These are phyloP conservation scores for Tympanoctomys barrerae DNA, from an alignment of 2,797 vertebrate genomes.

Conservation along the genomic window DNA sequence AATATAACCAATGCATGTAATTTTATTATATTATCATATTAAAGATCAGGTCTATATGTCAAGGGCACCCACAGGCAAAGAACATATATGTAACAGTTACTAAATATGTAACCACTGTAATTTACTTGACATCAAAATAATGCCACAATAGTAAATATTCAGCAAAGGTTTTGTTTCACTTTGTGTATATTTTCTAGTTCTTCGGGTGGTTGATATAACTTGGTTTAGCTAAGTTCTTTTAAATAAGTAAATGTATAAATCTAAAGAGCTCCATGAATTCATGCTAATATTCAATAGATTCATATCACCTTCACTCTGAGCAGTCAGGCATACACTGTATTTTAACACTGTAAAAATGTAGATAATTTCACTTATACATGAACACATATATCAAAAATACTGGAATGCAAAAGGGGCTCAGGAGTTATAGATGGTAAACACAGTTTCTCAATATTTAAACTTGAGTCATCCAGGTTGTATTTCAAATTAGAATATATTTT, in stretches of 20 bases:
- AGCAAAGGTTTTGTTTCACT: conserved; percentile 28
- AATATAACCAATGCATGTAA: background rate
- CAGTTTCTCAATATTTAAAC: conserved; percentile 27
- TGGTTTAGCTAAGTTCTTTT: background rate
- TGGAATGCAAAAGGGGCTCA: background rate
- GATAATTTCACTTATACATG: background rate
- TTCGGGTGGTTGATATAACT: conserved; percentile 46
- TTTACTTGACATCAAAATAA: conserved; percentile 43
- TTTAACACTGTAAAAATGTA: conserved; percentile 62
- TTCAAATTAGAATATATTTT: conserved; percentile 44
- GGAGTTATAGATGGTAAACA: background rate
- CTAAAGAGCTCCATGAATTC: background rate
- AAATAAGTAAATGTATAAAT: conserved; percentile 15
- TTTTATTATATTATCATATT: conserved; percentile 17
- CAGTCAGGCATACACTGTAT: conserved; percentile 48
- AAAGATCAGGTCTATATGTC: background rate
- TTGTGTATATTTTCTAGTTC: conserved; percentile 25
- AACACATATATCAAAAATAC: background rate
- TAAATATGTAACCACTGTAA: background rate
- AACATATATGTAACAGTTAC: background rate
- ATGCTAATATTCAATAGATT: background rate
- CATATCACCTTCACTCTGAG: background rate
- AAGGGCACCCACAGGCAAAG: background rate
- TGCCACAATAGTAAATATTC: background rate
- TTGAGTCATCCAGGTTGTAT: background rate